A percentile compares a stretch with the other conserved stretches of the same genome.
phyloP scores from a whole-genome alignment of 1,140 invertebrate genomes.

The Tetramorium parvispinum region DNA sequence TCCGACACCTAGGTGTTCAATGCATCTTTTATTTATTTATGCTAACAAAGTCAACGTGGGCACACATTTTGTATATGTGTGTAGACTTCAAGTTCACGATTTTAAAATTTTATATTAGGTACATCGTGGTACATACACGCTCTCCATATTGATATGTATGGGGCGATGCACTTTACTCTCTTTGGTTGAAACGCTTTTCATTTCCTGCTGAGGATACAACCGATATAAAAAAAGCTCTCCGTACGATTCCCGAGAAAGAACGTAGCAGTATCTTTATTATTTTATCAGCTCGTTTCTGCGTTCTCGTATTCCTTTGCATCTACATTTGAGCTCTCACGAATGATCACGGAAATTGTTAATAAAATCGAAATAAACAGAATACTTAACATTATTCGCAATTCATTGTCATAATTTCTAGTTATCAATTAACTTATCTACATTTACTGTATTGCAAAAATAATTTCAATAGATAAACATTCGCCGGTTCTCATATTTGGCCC shows the following conservation, averaged over 20 bases:
- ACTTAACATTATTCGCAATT: background rate
- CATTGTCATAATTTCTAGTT: background rate
- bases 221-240: conserved; percentile 60
- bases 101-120: conserved; percentile 81
- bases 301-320: conserved; percentile 13
- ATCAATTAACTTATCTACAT: background rate
- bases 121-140: conserved; percentile 64
- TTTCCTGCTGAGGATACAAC: conserved; percentile 75
- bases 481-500: too few species aligned
- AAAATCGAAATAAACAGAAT: background rate
- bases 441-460: background rate
- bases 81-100: conserved; percentile 73
- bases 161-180: conserved; percentile 78
- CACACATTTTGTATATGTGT: conserved; percentile 26
- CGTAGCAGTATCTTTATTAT: conserved; percentile 6
- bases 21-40: conserved; percentile 84
- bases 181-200: conserved; percentile 78
- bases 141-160: conserved; percentile 79
- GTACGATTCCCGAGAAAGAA: background rate
- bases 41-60: conserved; percentile 76
- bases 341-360: background rate
- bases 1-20: conserved; percentile 6
- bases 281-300: conserved; percentile 18
- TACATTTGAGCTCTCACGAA: background rate
- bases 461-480: background rate